Evolutionary conservation across 2,113 vertebrate species (phyloP).

Genomic region (Chinchilla lanigera): DNA sequence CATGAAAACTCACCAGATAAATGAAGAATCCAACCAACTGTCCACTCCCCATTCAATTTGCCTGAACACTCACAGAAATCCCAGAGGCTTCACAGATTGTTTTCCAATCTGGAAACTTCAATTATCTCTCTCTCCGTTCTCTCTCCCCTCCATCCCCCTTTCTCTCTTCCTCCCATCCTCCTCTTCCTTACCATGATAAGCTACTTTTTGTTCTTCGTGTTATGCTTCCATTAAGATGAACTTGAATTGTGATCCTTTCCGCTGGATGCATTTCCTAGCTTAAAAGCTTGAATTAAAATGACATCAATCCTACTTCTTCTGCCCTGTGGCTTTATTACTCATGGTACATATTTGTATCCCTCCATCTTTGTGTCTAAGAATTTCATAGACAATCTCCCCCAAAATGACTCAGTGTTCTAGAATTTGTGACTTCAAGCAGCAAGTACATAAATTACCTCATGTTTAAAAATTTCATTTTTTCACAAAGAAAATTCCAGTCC

Average conservation of each 20-base stretch:
- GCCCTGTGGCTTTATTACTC: background rate
- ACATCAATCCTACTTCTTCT: background rate
- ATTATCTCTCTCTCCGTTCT: background rate
- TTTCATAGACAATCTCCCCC: background rate
- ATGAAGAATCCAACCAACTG: background rate
- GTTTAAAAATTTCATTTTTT: conserved; percentile 1
- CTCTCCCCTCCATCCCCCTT: too few species aligned
- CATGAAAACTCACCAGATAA: background rate
- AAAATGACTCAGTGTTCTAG: conserved; percentile 34
- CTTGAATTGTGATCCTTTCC: conserved; percentile 46
- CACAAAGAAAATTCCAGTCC: conserved; percentile 27
- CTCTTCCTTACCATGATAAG: background rate
- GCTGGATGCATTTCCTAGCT: conserved; percentile 18
- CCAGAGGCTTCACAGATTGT: background rate
- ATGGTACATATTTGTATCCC: background rate
- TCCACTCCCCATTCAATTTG: background rate
- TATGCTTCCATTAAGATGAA: conserved; percentile 50
- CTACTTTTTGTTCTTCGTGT: conserved; percentile 42
- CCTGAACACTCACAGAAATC: background rate
- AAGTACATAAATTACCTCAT: background rate
- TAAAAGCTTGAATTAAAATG: conserved; percentile 49
- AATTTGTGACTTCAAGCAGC: conserved; percentile 41
- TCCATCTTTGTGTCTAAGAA: conserved; percentile 50
- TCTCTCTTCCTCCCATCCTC: too few species aligned
- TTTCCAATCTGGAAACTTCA: background rate